These are phyloP conservation scores for Sialia sialis DNA, from an alignment of 2,113 vertebrate species.

Conservation along the genomic window DNA sequence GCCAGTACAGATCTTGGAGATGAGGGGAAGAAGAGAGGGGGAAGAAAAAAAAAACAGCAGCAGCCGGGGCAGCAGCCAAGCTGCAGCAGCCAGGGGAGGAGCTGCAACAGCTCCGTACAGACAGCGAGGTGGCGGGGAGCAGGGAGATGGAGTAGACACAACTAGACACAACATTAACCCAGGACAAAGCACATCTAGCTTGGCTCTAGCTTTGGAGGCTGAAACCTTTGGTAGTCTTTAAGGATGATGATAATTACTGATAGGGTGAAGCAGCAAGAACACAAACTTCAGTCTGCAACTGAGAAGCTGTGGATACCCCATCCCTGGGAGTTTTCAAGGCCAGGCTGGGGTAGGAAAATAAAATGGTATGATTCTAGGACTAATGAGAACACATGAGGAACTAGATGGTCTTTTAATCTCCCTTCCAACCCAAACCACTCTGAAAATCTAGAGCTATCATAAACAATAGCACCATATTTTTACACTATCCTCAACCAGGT, in stretches of 20 bases:
- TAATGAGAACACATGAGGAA: background rate
- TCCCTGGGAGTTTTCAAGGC: background rate
- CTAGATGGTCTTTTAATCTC: background rate
- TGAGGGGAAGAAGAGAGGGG: too few species aligned
- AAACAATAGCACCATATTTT: background rate
- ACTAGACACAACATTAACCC: too few species aligned
- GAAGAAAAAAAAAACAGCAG: too few species aligned
- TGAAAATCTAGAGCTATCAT: background rate
- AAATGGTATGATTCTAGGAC: background rate
- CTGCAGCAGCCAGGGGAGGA: too few species aligned
- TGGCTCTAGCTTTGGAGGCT: background rate
- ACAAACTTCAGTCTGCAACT: background rate
- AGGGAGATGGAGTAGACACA: too few species aligned
- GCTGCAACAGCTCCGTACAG: too few species aligned
- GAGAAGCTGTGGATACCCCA: background rate
- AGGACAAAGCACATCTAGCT: rapidly evolving
- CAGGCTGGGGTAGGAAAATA: background rate
- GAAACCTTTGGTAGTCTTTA: background rate
- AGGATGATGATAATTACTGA: background rate
- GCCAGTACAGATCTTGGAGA: too few species aligned
- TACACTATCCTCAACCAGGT: rapidly evolving
- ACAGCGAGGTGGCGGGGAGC: too few species aligned
- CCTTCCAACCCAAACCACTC: background rate
- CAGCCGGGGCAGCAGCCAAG: too few species aligned
- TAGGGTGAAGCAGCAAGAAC: background rate